Conservation (phyloP, 2,888 invertebrate genomes). For the Philopedon plagiatum region DNA sequence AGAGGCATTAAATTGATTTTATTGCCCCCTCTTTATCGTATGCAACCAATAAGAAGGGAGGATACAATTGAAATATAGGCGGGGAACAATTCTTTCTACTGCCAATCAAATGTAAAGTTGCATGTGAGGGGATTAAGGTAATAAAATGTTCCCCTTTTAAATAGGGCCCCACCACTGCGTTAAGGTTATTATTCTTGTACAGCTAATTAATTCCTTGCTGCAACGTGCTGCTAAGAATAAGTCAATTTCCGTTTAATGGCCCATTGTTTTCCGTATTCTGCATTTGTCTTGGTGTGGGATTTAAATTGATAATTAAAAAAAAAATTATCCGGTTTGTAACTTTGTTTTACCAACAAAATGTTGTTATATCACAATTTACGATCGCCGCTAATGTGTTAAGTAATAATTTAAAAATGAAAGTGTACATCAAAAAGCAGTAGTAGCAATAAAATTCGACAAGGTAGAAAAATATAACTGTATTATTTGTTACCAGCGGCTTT, state of each 20-base stretch:
- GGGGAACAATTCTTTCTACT: slow-evolving; percentile 64
- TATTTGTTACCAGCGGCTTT: no score
- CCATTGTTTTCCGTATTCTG: slow-evolving; percentile 46
- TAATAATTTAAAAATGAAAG: not conserved
- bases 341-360: slow-evolving; percentile 20
- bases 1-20: slow-evolving; percentile 70
- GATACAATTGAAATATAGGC: slow-evolving; percentile 63
- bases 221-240: slow-evolving; percentile 47
- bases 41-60: slow-evolving; percentile 65
- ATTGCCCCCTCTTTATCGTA: slow-evolving; percentile 65
- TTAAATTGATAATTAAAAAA: slow-evolving; percentile 47
- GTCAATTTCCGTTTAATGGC: slow-evolving; percentile 51
- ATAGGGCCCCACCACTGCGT: slow-evolving; percentile 39
- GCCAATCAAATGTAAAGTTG: slow-evolving; percentile 63
- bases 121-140: slow-evolving; percentile 55
- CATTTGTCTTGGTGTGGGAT: slow-evolving; percentile 41
- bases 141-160: slow-evolving; percentile 55
- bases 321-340: slow-evolving; percentile 36
- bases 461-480: no score
- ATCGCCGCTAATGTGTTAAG: not conserved
- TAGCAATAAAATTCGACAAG: not conserved
- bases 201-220: slow-evolving; percentile 65
- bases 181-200: slow-evolving; percentile 62
- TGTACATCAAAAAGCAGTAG: not conserved
- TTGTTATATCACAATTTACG: slow-evolving; percentile 17